A percentile compares a stretch with the other conserved stretches of the same genome.
Conservation (phyloP, 35 echinoderm and acorn worm genomes). For the Heliocidaris tuberculata region DNA sequence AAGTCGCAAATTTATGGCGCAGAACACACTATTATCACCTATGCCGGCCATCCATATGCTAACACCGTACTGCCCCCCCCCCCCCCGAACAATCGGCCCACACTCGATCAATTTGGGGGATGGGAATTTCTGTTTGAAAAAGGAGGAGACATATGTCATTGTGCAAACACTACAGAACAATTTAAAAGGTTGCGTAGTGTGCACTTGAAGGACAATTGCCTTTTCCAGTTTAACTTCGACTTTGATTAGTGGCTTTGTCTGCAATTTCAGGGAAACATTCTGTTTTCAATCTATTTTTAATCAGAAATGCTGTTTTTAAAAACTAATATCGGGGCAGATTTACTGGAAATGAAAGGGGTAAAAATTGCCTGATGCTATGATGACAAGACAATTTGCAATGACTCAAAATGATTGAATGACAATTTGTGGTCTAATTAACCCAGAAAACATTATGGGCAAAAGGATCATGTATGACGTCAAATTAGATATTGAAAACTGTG, state of each 20-base stretch:
- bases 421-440: too few species aligned
- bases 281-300: not conserved
- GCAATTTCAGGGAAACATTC: not conserved
- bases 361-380: not conserved
- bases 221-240: not conserved
- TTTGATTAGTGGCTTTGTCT: not conserved
- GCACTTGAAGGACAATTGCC: not conserved
- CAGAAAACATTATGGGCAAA: too few species aligned
- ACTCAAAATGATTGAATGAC: too few species aligned
- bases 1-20: slow-evolving; percentile 6
- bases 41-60: not conserved
- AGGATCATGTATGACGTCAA: too few species aligned
- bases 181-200: not conserved
- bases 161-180: not conserved
- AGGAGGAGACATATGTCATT: slow-evolving; percentile 20
- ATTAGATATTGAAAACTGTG: too few species aligned
- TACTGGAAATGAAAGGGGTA: not conserved
- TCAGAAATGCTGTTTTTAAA: not conserved
- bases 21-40: not conserved
- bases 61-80: not conserved
- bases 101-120: not conserved
- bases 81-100: not conserved
- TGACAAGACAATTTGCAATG: not conserved
- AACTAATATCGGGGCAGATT: not conserved
- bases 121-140: slow-evolving; percentile 10